Base-by-base conservation (phyloP, 2,797 vertebrate species). In the Anomalospiza imberbis region DNA sequence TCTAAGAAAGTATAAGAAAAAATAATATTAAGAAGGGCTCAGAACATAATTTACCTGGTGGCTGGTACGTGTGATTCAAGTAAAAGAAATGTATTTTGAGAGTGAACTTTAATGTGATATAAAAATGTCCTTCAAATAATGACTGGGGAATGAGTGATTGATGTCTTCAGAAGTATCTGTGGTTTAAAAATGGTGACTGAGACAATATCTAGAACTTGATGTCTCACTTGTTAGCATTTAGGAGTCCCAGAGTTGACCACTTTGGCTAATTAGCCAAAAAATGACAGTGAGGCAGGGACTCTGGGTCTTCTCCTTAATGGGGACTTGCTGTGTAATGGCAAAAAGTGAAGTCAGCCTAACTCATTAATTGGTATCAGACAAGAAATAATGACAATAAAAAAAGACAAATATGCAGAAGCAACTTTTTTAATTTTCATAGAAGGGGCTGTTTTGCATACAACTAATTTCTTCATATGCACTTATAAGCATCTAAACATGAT, bases 1-100 rank as follows among this genome's bases (percentile, higher is more conserved):
- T 76, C 54, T 91, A 87, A 73, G 63, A 93, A 94, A 91, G 28
- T 86, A 70, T 76, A 82, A 86, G 65, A 91, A 96, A 94, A 91
- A 75, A 72, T 31, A 91, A 91, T 92, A 94, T 76, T 71, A 82
- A 57, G 60, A 88, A 51, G 77, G 70, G 15, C 22, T 95, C 66
- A 78, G 74, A 91, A 92, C 42, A 34, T 87, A 68, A 83, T 94
- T 6, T 63, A 84, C 50, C n/a, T 94, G 55, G 87, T 84, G 61
- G 44, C n/a, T 77, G 47, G 48, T 78, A 51, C 17, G 55, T 80
- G 57, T 55, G 76, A 82, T 89, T 85, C 14, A 75, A 42, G 19
- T 34, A 72, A 82, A 91, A 85, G 20, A 48, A 88, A 88, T 21
- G 4, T 18, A 14, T 61, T 16, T 36, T 66, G 21, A 70, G 38